phyloP scores from a whole-genome alignment of 1,140 invertebrate genomes.

The Drosophila serrata region DNA sequence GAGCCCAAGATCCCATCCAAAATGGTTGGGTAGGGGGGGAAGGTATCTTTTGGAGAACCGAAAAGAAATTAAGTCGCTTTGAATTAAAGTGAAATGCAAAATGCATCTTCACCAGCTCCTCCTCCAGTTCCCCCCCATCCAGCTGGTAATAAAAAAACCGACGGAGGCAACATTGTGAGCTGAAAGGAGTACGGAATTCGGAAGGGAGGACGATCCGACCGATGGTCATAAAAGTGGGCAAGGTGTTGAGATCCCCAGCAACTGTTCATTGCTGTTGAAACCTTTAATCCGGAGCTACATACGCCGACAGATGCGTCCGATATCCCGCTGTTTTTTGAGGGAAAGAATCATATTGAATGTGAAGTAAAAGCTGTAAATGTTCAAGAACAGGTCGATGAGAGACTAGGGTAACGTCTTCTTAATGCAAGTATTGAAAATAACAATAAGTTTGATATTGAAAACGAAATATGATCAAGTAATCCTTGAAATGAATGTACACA shows the following conservation, averaged over 20 bases:
- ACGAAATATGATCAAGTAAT: not conserved
- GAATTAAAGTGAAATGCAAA: conserved; percentile 82
- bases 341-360: not conserved
- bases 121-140: not conserved
- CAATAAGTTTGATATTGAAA: not conserved
- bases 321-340: conserved; percentile 51
- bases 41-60: not conserved
- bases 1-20: not conserved
- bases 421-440: not conserved
- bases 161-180: conserved; percentile 63
- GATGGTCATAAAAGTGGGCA: conserved; percentile 73
- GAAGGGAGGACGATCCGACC: conserved; percentile 2
- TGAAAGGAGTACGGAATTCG: conserved; percentile 1
- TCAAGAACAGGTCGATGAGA: not conserved
- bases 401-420: not conserved
- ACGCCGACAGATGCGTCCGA: conserved; percentile 22
- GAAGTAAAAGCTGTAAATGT: conserved; percentile 10
- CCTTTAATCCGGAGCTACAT: conserved; percentile 3
- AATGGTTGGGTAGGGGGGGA: not conserved
- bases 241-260: conserved; percentile 62
- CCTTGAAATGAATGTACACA: not conserved
- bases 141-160: conserved; percentile 41
- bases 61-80: conserved; percentile 77
- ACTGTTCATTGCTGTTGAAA: conserved; percentile 42
- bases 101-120: conserved; percentile 37